phyloP scores from a whole-genome alignment of 2,797 vertebrate genomes.

The Coreius guichenoti region DNA sequence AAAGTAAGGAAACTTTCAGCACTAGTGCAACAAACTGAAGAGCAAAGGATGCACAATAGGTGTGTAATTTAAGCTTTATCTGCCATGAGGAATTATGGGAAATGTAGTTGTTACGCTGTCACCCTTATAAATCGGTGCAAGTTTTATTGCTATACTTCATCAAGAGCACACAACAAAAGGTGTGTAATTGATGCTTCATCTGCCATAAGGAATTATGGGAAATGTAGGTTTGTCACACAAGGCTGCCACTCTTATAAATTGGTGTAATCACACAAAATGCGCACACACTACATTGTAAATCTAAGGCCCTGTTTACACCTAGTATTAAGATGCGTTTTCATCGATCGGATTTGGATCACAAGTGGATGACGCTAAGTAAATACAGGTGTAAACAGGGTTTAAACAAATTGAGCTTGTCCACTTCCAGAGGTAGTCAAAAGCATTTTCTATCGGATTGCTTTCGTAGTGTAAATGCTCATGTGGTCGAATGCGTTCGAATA shows the following conservation, averaged over 20 bases:
- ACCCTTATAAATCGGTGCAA: neutral
- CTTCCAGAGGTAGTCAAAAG: no score
- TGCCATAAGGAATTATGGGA: neutral
- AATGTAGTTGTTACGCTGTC: neutral
- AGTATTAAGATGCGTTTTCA: no score
- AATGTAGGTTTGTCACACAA: neutral
- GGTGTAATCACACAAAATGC: neutral
- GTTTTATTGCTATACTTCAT: neutral
- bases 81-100: neutral
- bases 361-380: no score
- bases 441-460: no score
- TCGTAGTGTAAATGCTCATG: no score
- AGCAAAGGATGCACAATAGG: neutral
- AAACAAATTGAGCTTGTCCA: no score
- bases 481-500: no score
- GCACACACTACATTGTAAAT: no score
- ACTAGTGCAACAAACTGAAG: neutral
- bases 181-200: neutral
- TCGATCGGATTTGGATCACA: no score
- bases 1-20: neutral
- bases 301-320: no score
- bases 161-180: neutral
- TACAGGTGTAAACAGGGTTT: no score
- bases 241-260: neutral
- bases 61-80: neutral